Base-by-base conservation (phyloP, 2,797 vertebrate genomes). In the Leptatherina wallacei region DNA sequence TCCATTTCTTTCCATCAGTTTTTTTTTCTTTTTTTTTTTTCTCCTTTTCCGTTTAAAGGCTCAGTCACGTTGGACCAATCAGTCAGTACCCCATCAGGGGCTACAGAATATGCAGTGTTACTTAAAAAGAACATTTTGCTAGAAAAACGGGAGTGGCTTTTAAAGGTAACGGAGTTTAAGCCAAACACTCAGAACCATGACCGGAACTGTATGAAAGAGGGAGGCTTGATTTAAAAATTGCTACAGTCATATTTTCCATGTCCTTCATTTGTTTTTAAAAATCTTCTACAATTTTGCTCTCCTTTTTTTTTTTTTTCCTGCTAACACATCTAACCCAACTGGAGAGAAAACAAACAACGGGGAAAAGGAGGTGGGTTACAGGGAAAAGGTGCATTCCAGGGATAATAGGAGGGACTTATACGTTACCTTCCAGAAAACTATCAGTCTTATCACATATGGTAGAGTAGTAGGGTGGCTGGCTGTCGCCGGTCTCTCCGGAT, bases 391-490 rank as follows among this genome's bases (percentile, higher is more conserved):
- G 92, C 91, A 92, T 92, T 93, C 92, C 84, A 35, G 85, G 90
- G 89, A 66, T 62, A 78, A 77, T 29, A 66, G 85, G 86, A 86
- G 85, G 85, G 84, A 78, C 90, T 94, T 95, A 96, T 96, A 95
- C 95, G 24, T 96, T 96, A 96, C 95, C 95, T 96, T 94, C 93
- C 88, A 95, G 88, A 91, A 94, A 92, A 92, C 90, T 95, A 93
- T 95, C 94, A 94, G 94, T 94, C 89, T 95, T 95, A 95, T 95
- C 95, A 83, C 94, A 94, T 84, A 94, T 89, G 90, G 95, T 91
- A 52, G 94, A 94, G 94, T 94, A 95, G 92, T 94, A 95, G 16
- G 93, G 91, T 1, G 91, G 88, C 89, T 94, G 94, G 89, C 64
- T 83, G 18, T 94, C 93, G 7, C 77, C 61, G 72, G 73, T 6